Percentiles rank a stretch among this genome's conserved stretches.
Conservation (phyloP, 2,888 invertebrate genomes). For the Lithosia quadra region DNA sequence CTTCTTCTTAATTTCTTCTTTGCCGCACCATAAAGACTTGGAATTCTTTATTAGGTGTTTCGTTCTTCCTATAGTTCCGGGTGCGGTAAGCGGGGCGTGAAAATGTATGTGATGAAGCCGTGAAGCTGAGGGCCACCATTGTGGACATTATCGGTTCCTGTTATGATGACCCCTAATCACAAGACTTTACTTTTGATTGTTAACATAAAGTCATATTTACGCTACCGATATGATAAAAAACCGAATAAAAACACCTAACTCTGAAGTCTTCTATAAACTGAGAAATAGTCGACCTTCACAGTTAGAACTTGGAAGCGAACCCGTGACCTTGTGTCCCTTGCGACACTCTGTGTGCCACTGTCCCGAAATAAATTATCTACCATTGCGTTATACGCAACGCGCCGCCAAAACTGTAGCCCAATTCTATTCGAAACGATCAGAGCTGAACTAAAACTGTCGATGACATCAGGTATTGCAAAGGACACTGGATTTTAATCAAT, state of each 20-base stretch:
- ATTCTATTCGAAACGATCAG: constrained; percentile 49
- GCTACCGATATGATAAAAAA: not conserved
- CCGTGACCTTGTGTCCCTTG: constrained; percentile 41
- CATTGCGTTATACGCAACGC: constrained; percentile 40
- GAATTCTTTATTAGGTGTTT: too few species aligned
- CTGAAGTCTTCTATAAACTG: not conserved
- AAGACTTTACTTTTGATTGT: too few species aligned
- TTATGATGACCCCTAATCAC: too few species aligned
- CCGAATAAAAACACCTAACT: not conserved
- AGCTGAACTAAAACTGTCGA: constrained; percentile 15
- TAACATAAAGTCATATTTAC: too few species aligned
- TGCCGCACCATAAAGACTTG: too few species aligned
- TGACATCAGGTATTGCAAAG: constrained; percentile 5
- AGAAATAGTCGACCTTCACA: constrained; percentile 10
- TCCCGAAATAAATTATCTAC: constrained; percentile 40
- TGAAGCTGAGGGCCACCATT: too few species aligned
- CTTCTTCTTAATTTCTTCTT: too few species aligned
- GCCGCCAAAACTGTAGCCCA: constrained; percentile 65
- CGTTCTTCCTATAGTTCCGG: too few species aligned
- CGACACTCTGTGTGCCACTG: constrained; percentile 26
- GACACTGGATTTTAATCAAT: too few species aligned
- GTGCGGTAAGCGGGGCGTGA: too few species aligned
- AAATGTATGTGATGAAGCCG: too few species aligned
- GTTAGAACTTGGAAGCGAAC: constrained; percentile 32
- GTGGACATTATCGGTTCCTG: too few species aligned